These are phyloP conservation scores for Bothrops jararaca DNA, from an alignment of 2,113 vertebrate species.

Conservation along the genomic window DNA sequence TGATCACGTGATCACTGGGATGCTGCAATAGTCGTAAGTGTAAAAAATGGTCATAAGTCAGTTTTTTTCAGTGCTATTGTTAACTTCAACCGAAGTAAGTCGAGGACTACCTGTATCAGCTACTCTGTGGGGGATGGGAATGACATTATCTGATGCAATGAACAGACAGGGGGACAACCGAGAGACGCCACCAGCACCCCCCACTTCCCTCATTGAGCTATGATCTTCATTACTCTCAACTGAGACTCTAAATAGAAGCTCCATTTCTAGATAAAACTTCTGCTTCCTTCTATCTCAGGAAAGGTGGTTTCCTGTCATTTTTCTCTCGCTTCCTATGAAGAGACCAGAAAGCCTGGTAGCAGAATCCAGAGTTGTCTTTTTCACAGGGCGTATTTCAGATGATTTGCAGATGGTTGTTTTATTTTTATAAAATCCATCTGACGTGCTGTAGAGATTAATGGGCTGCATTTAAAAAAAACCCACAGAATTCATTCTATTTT, in stretches of 20 bases:
- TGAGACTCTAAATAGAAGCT: slow-evolving; percentile 16
- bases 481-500: neutral
- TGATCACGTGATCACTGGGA: neutral
- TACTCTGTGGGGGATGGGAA: neutral
- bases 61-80: neutral
- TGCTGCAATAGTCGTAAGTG: neutral
- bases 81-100: neutral
- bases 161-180: neutral
- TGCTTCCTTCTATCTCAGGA: neutral
- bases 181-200: neutral
- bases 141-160: neutral
- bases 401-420: slow-evolving; percentile 53
- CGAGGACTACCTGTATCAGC: neutral
- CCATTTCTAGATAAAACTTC: slow-evolving; percentile 39
- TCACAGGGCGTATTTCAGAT: slow-evolving; percentile 27
- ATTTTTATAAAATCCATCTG: slow-evolving; percentile 29
- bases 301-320: slow-evolving; percentile 67
- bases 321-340: slow-evolving; percentile 61
- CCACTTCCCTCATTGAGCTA: neutral
- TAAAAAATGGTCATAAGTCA: neutral
- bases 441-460: slow-evolving; percentile 40
- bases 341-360: slow-evolving; percentile 49
- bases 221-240: slow-evolving; percentile 22
- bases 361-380: slow-evolving; percentile 55
- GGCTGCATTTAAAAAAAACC: neutral